Conservation (phyloP, 2,113 vertebrate species). For the Tachycineta bicolor region DNA sequence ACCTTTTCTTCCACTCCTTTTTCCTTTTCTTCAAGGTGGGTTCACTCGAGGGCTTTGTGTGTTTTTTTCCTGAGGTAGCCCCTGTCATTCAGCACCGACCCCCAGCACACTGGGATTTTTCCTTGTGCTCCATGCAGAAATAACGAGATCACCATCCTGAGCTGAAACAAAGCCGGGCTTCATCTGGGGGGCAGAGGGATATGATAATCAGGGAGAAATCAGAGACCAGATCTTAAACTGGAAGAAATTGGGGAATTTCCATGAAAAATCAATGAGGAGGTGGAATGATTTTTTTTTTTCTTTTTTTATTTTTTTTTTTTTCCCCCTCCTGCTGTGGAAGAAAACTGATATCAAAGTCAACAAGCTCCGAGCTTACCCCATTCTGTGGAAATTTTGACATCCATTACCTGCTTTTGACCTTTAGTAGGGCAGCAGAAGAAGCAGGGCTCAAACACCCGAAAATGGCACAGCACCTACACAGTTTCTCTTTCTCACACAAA, state of each 20-base stretch:
- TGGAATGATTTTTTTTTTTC: background rate
- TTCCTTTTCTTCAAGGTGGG: background rate
- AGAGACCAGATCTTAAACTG: background rate
- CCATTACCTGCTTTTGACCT: constrained; percentile 46
- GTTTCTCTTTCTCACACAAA: background rate
- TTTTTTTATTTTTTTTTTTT: background rate
- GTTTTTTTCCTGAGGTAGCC: background rate
- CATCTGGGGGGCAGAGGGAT: background rate
- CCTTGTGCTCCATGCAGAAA: fast-evolving
- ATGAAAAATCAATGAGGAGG: constrained; percentile 41
- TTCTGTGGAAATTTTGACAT: background rate
- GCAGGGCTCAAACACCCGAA: background rate
- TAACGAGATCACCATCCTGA: background rate
- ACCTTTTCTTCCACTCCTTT: background rate
- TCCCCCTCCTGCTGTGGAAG: fast-evolving
- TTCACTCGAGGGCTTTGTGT: background rate
- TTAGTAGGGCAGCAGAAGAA: background rate
- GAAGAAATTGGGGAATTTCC: constrained; percentile 36
- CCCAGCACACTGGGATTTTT: background rate
- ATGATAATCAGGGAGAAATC: constrained; percentile 33
- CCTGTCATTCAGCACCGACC: background rate
- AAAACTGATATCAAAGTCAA: constrained; percentile 54
- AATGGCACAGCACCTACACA: background rate
- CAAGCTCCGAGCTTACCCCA: background rate
- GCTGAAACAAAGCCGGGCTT: constrained; percentile 31